Evolutionary conservation across 2,888 invertebrate genomes (phyloP), one percentile per base, ranked within the genome.

Genomic region (Lasioglossum marginatum): DNA sequence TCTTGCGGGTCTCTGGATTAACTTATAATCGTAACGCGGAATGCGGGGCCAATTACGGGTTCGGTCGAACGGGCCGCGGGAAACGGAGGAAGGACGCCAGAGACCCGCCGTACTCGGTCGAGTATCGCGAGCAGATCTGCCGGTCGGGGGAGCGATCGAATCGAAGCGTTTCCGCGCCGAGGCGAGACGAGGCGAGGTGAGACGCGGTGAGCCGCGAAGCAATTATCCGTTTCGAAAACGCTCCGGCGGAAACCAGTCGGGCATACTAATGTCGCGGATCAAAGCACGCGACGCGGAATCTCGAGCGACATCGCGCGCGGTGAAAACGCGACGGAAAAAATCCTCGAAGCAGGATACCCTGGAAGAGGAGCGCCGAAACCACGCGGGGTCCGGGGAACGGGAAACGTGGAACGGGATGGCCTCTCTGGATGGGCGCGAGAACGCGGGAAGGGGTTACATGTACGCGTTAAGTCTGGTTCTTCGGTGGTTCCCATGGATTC

Each of bases 401-500:
- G 77, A 75, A 73, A 73, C 81, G 72, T 75, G 77, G 84, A 73
- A 75, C 81, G 78, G 80, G 80, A 82, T 70, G 83, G 81, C n/a
- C 52, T 66, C 52, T 23, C 52, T 3, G 52, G 52, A 52, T n/a
- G 52, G 52, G 52, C 63, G 75, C 74, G 71, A 70, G 72, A 52
- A 70, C 70, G 37, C 19, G 79, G 85, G 92, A 91, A 92, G 92
- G 93, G 92, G 91, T 92, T 93, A 92, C 90, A 89, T 87, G 92
- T 91, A 89, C 88, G 92, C 93, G 93, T 94, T 94, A 94, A 94
- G 93, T 91, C 92, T 91, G 93, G 92, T 93, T 94, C 92, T 92
- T 90, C 89, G 92, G 92, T 93, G 94, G 95, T 95, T 95, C 95
- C 95, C 95, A 95, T 95, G 95, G 95, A 95, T 95, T 95, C 95